phyloP scores from a whole-genome alignment of 2,797 vertebrate genomes.

The Podargus strigoides region DNA sequence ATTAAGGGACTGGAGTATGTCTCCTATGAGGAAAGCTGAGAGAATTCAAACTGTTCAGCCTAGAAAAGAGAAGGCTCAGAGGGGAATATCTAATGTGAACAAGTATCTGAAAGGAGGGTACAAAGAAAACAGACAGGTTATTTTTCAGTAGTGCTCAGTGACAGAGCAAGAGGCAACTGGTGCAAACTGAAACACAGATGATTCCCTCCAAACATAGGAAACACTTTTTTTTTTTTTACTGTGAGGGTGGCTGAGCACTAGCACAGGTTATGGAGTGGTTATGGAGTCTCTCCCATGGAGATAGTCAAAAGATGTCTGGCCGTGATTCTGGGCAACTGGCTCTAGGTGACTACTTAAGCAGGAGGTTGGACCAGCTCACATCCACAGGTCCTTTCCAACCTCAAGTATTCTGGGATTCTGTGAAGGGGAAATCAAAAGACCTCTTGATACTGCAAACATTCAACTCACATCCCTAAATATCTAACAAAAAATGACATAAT shows the following conservation, averaged over 20 bases:
- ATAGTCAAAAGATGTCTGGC: neutral
- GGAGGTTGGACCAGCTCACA: neutral
- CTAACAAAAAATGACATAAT: neutral
- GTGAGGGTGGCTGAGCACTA: neutral
- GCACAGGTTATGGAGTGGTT: rapidly evolving
- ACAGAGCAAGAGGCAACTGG: neutral
- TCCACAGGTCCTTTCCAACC: neutral
- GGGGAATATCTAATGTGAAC: neutral
- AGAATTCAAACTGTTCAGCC: neutral
- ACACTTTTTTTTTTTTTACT: neutral
- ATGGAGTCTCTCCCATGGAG: neutral
- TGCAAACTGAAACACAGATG: neutral
- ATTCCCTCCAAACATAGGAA: neutral
- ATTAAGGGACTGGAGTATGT: neutral
- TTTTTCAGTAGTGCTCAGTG: neutral
- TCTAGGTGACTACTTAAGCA: neutral
- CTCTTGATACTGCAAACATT: neutral
- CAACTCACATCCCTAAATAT: neutral
- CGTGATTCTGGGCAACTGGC: neutral
- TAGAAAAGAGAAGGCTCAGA: neutral
- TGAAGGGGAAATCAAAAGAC: neutral
- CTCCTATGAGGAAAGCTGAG: neutral
- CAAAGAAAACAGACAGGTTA: neutral
- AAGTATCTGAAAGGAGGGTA: neutral
- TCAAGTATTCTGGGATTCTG: neutral